Base-by-base conservation (phyloP, 2,113 vertebrate genomes). In the Polyodon spathula region DNA sequence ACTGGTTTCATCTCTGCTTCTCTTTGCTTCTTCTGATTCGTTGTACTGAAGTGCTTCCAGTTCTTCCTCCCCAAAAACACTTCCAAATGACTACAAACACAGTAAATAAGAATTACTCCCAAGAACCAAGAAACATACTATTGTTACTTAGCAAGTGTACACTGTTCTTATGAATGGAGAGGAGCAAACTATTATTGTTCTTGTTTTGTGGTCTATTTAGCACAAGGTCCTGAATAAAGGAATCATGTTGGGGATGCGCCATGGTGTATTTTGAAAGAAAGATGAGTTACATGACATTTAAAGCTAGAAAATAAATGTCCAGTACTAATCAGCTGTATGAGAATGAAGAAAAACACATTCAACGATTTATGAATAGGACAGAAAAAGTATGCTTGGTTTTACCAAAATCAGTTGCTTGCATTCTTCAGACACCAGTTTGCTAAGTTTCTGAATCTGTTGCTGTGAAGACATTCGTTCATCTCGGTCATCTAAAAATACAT, bases 381-480 rank as follows among this genome's bases (percentile, higher is more conserved):
- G 27, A 27, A 27, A 27, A 27, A 27, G 27, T 8, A 44, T 73
- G 83, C 82, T 79, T 71, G 62, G 60, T 79, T 66, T 38, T 65
- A 65, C 63, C 58, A 59, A 37, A 15, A 53, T 68, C 51, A 92
- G 75, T 14, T 78, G 80, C 63, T 68, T 78, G 74, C 87, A 91
- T 71, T 94, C 92, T 56, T 90, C 79, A 63, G 83, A 82, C 43
- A 93, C 72, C 51, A 76, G 78, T 72, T 88, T 80, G 42, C 76
- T 81, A 70, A 92, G 68, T 69, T 78, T 78, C 48, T 89, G 27
- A 27, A 27, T 27, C 27, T 27, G 84, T 54, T 66, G 74, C 58
- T 83, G 81, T 48, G 82, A 73, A 71, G 77, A 73, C 65, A 66
- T 82, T 15, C 60, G 61, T 56, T 82, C 78, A 68, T 70, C 77